Base-by-base conservation (phyloP, 2,797 vertebrate species). In the Momotus momota region DNA sequence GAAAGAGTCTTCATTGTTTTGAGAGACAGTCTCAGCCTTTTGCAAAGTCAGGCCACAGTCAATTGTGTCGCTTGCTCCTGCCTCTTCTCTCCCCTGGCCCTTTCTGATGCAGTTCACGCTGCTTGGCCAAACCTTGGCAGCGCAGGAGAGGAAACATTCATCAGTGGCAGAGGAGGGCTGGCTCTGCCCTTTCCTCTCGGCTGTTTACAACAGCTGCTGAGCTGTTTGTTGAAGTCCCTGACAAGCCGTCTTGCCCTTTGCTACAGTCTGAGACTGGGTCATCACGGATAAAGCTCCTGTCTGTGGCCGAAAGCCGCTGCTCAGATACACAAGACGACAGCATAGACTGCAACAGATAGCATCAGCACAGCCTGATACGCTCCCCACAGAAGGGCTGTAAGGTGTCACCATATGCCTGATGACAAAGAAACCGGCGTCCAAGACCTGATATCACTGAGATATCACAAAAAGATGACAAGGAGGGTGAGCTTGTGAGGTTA, bases 111-210 rank as follows among this genome's bases (percentile, higher is more conserved):
- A 38, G 29, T 8, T 61, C 26, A 10, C 1, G 2, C 3, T 71
- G 55, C 57, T 65, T 35, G 49, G 88, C 35, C 72, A 55, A 67
- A 19, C 27, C 52, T 29, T 12, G 67, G 61, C 55, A 40, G 43
- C 3, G 64, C 38, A 49, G 62, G 35, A 58, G 51, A 77, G 46
- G 46, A 9, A 73, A 40, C 6, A 17, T 12, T 43, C 40, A 57
- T 12, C 54, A 35, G 67, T 55, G 46, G 81, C n/a, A 64, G 54
- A 70, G 69, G 27, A 66, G 48, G 51, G 51, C 33, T 77, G 93
- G 46, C 64, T 71, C 57, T 88, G 89, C 92, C 93, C 94, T 95
- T 86, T 94, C 69, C 46, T 91, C 86, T 33, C 3, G 4, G 54
- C 75, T 94, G 89, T 80, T 93, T 60, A 41, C 81, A 77, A 48